Evolutionary conservation across 1,140 invertebrate genomes (phyloP), one percentile per base, ranked within the genome.

Genomic region (Thalassaphorura encarpata): DNA sequence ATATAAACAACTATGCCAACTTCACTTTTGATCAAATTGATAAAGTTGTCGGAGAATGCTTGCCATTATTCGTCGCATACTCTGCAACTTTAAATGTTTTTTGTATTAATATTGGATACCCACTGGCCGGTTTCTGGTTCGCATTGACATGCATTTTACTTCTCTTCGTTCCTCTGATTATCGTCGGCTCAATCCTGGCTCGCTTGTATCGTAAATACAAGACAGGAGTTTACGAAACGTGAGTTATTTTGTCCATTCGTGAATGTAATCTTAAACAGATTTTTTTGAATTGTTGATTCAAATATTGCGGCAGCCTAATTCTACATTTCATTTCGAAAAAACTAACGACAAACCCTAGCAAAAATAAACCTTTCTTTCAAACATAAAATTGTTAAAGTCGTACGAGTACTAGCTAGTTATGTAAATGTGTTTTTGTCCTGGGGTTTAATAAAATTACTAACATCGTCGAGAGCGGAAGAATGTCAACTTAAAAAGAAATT

Each of bases 191-290:
- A 4, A n/a, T 31, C 28, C 49, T 62, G 23, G 55, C 60, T 3
- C 27, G 56, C 49, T 52, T 62, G 18, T 62, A 62, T 41, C 45
- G 33, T 36, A 58, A 58, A 53, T 62, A 52, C 43, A 58, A 58
- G 24, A 42, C 29, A 41, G 43, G 36, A n/a, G 56, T 43, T 15
- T 62, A 62, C 51, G 60, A 62, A 55, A 62, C 56, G 60, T 62
- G 58, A n/a, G 33, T 36, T 11, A 36, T 36, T 36, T 36, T 11
- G n/a, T 36, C n/a, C n/a, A n/a, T n/a, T n/a, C n/a, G n/a, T n/a
- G n/a, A n/a, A n/a, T n/a, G n/a, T n/a, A n/a, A n/a, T n/a, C n/a
- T n/a, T n/a, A n/a, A n/a, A n/a, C n/a, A n/a, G n/a, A n/a, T n/a
- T n/a, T n/a, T n/a, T n/a, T n/a, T n/a, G n/a, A n/a, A n/a, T n/a